Base-by-base conservation (phyloP, 2,113 vertebrate species). In the Perca fluviatilis region DNA sequence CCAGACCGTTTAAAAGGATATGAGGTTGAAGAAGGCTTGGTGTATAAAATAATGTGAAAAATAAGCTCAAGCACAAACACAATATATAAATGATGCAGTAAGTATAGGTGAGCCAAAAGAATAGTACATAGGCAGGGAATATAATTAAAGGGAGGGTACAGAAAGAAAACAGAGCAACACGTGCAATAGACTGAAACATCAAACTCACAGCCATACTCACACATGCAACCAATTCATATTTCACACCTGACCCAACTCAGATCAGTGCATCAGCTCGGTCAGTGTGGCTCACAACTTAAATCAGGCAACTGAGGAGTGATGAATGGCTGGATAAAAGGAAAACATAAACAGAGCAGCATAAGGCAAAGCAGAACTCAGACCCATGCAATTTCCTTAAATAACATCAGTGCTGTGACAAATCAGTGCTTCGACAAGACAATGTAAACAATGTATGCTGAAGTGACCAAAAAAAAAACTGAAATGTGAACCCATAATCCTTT, bases 221-320 rank as follows among this genome's bases (percentile, higher is more conserved):
- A 76, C 91, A 93, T 91, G 90, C 91, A 92, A 90, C 86, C 80
- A 89, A 93, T 71, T 90, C 80, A 90, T 88, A 88, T 87, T 83
- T 86, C 82, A 92, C 89, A 90, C 77, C 76, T 91, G 90, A 91
- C 83, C 89, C 86, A 83, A 80, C 71, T 88, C 90, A 90, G 90
- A 91, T 82, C 89, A 90, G 87, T 88, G 86, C 86, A 85, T 80
- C 91, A 88, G 84, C 91, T 87, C 77, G 25, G 79, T 82, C 90
- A 90, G 84, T 87, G 87, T 84, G 88, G 89, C 88, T 89, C 90
- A 92, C 89, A 91, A 92, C 77, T 92, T 93, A 91, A 93, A 93
- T 91, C 90, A 80, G 89, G 91, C 46, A 93, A 93, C 80, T 92
- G 92, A 91, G 80, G 83, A 88, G 90, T 86, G 91, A 91, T 68